Conservation (phyloP, 2,113 vertebrate species). For the Rhinopomastus cyanomelas region DNA sequence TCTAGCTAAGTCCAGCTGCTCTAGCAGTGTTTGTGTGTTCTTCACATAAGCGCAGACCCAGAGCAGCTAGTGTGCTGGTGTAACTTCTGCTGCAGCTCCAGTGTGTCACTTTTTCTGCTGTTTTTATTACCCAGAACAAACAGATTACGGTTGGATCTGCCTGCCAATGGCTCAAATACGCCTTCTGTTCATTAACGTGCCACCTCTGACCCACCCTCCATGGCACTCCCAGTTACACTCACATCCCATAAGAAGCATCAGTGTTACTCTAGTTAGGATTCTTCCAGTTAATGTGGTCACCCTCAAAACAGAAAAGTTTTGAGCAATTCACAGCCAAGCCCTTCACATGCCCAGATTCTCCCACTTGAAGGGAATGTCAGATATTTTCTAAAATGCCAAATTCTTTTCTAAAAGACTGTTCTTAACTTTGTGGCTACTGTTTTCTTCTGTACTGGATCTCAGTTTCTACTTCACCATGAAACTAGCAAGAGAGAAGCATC, state of each 20-base stretch:
- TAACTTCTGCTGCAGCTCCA: background rate
- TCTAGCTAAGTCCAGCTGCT: background rate
- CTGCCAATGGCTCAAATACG: background rate
- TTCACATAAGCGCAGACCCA: background rate
- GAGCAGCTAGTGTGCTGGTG: background rate
- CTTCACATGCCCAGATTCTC: background rate
- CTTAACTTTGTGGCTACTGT: background rate
- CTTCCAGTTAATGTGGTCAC: background rate
- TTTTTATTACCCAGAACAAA: background rate
- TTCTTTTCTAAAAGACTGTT: background rate
- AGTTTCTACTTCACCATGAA: background rate
- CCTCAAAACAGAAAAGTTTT: background rate
- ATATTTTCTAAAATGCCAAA: background rate
- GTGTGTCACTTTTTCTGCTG: background rate
- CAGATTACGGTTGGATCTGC: background rate
- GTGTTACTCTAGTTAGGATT: background rate
- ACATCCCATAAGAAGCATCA: background rate
- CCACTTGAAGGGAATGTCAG: background rate
- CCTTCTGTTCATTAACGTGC: background rate
- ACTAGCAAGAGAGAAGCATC: background rate
- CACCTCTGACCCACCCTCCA: background rate
- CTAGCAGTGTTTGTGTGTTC: background rate
- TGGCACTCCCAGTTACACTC: background rate
- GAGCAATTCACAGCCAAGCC: background rate
- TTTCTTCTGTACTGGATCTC: background rate